Percentiles rank a stretch among this genome's conserved stretches.
Evolutionary conservation across 2,113 vertebrate species (phyloP).

Genomic region (Ascaphus truei): DNA sequence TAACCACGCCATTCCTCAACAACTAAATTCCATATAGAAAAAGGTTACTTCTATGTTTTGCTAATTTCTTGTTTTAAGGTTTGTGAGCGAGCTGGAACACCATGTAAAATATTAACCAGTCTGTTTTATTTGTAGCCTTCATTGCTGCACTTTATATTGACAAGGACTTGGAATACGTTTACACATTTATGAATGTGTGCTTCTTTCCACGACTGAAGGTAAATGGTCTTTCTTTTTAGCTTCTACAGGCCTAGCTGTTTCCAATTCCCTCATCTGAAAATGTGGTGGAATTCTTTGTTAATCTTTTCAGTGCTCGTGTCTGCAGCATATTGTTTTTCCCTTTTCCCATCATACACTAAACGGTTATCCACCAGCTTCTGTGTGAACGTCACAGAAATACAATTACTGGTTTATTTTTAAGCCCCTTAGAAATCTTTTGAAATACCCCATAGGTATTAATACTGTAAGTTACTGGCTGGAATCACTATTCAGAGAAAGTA

Average conservation of each 20-base stretch:
- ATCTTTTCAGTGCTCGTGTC: not conserved
- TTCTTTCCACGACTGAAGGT: constrained; percentile 96
- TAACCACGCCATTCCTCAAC: not conserved
- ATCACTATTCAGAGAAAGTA: constrained; percentile 1
- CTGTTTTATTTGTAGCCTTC: constrained; percentile 72
- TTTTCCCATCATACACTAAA: not conserved
- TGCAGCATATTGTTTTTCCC: not conserved
- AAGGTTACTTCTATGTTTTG: not conserved
- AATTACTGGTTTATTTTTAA: not conserved
- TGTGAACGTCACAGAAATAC: not conserved
- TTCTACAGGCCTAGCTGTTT: not conserved
- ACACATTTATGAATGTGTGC: constrained; percentile 98
- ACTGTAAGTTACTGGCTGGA: constrained; percentile 3
- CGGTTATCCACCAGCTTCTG: not conserved
- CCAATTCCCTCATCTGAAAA: not conserved
- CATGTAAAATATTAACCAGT: constrained; percentile 3
- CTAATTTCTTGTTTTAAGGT: not conserved
- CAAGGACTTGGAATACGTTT: constrained; percentile 93
- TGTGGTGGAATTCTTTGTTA: not conserved
- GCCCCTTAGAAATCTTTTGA: not conserved
- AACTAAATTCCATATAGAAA: not conserved
- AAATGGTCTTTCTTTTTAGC: constrained; percentile 24
- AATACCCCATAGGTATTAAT: constrained; percentile 10
- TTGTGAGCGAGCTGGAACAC: not conserved
- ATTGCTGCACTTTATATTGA: constrained; percentile 97